Conservation (phyloP, 1,140 invertebrate species). For the Drosophila sechellia region DNA sequence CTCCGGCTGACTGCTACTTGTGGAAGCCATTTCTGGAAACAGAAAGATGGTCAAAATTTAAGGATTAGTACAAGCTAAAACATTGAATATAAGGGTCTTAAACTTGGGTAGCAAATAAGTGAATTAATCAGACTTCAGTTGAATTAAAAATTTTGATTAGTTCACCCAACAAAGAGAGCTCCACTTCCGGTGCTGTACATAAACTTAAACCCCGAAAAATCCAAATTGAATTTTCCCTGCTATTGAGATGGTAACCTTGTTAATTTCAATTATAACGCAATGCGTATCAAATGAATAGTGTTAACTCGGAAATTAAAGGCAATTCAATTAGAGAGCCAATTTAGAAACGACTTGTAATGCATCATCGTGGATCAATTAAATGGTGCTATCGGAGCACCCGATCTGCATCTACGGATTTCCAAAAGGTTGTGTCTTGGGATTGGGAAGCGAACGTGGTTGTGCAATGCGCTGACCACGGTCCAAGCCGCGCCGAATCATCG, state of each 20-base stretch:
- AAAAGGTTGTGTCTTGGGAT: constrained; percentile 10
- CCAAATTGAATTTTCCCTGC: constrained; percentile 16
- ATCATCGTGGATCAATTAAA: constrained; percentile 36
- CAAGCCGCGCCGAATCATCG: constrained; percentile 57
- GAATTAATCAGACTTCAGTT: too few species aligned
- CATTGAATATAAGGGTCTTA: too few species aligned
- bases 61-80: not conserved
- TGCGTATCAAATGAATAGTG: constrained; percentile 34
- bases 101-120: too few species aligned
- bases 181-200: not conserved
- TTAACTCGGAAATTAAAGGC: constrained; percentile 22
- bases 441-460: constrained; percentile 32
- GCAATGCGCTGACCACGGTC: constrained; percentile 43
- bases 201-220: not conserved
- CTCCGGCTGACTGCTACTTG: constrained; percentile 65
- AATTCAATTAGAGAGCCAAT: constrained; percentile 29
- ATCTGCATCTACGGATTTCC: constrained; percentile 16
- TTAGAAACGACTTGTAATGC: constrained; percentile 33
- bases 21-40: constrained; percentile 80
- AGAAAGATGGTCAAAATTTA: constrained; percentile 7
- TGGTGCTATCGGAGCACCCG: constrained; percentile 7
- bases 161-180: too few species aligned
- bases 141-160: too few species aligned
- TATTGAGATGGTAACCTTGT: not conserved
- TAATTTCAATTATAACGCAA: constrained; percentile 28